These are phyloP conservation scores for Trogon melanurus DNA, from an alignment of 2,113 vertebrate species.

Conservation along the genomic window DNA sequence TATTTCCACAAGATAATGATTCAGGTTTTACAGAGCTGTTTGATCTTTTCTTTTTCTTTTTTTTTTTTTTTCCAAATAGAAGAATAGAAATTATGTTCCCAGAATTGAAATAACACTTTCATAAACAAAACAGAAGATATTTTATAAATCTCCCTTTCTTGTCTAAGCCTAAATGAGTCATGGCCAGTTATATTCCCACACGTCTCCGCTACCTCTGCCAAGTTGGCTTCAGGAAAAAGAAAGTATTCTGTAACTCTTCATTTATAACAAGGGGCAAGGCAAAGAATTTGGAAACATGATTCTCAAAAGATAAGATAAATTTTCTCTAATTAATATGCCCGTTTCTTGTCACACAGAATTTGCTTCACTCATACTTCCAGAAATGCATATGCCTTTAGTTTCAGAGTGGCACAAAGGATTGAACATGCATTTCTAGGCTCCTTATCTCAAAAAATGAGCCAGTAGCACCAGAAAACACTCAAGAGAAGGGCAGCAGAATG, in stretches of 20 bases:
- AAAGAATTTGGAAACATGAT: neutral
- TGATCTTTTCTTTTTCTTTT: neutral
- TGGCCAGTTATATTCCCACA: conserved; percentile 15
- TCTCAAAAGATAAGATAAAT: neutral
- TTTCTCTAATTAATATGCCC: neutral
- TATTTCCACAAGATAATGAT: neutral
- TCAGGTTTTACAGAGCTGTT: neutral
- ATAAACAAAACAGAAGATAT: conserved; percentile 19
- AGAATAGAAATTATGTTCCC: neutral
- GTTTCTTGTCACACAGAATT: neutral
- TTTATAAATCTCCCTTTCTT: conserved; percentile 18
- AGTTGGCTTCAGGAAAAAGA: neutral
- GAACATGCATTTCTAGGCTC: neutral
- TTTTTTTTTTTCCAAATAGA: neutral
- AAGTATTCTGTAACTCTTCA: neutral
- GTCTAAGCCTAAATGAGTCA: conserved; percentile 5
- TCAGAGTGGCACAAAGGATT: neutral
- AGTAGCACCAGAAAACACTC: neutral
- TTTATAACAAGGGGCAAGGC: neutral
- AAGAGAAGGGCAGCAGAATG: neutral
- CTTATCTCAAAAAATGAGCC: neutral
- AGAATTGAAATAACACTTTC: neutral
- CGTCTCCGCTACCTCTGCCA: neutral
- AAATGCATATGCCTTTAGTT: neutral
- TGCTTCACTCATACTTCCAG: neutral